phyloP scores from a whole-genome alignment of 2,888 invertebrate genomes.

The Tipula vernalis region DNA sequence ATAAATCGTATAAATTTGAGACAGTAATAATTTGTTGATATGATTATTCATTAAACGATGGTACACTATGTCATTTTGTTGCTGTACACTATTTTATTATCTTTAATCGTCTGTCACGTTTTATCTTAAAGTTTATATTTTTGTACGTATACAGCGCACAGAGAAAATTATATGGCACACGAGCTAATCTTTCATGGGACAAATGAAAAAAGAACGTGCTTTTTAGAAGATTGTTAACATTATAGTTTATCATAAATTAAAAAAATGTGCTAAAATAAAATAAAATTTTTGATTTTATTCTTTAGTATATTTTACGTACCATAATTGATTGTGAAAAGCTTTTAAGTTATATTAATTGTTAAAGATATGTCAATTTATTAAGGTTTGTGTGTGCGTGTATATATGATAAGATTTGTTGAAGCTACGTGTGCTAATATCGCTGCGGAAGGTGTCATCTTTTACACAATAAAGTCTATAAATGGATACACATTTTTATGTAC shows the following conservation, averaged over 20 bases:
- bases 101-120: background rate
- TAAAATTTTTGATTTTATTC: background rate
- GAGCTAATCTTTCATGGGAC: background rate
- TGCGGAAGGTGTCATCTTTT: background rate
- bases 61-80: background rate
- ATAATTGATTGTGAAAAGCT: background rate
- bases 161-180: background rate
- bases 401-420: background rate
- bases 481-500: background rate
- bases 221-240: background rate
- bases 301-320: background rate
- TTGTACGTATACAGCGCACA: background rate
- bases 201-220: background rate
- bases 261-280: background rate
- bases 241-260: constrained; percentile 4
- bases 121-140: background rate
- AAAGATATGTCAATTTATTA: background rate
- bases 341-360: background rate
- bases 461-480: background rate
- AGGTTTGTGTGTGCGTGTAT: background rate
- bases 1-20: background rate
- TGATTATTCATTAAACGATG: background rate
- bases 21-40: background rate
- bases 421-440: background rate
- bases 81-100: background rate